phyloP scores from a whole-genome alignment of 2,113 vertebrate genomes.

The Phaetusa simplex region DNA sequence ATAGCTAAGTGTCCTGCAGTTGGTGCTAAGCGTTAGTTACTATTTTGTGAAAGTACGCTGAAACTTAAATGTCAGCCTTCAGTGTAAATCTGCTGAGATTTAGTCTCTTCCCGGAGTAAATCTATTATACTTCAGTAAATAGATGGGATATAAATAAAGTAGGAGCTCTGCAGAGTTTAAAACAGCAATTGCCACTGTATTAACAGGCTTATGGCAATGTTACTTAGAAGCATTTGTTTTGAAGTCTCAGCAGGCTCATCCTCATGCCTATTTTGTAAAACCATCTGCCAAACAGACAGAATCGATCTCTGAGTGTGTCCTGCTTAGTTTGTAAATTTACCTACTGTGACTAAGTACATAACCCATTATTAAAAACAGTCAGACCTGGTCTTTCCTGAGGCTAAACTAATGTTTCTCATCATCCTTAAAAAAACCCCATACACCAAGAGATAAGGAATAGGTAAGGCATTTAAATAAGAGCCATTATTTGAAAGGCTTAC shows the following conservation, averaged over 20 bases:
- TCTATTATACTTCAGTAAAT: slow-evolving; percentile 23
- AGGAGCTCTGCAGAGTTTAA: slow-evolving; percentile 17
- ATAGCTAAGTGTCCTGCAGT: not conserved
- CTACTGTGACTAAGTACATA: slow-evolving; percentile 55
- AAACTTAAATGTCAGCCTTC: not conserved
- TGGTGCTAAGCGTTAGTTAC: not conserved
- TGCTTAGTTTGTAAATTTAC: slow-evolving; percentile 52
- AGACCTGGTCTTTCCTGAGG: slow-evolving; percentile 49
- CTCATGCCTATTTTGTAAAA: slow-evolving; percentile 22
- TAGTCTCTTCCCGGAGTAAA: slow-evolving; percentile 3
- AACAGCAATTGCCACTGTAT: slow-evolving; percentile 29
- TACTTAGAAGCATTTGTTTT: slow-evolving; percentile 55
- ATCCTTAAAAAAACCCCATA: not conserved
- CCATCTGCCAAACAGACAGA: slow-evolving; percentile 53
- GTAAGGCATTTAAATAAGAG: slow-evolving; percentile 23
- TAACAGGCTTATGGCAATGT: slow-evolving; percentile 40
- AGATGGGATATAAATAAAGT: slow-evolving; percentile 36
- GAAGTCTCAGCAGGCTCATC: slow-evolving; percentile 39
- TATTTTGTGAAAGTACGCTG: not conserved
- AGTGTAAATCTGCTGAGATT: not conserved
- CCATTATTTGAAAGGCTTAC: not conserved
- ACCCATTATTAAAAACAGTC: slow-evolving; percentile 64
- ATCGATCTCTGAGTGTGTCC: slow-evolving; percentile 21
- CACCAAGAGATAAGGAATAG: not conserved
- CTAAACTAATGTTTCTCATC: slow-evolving; percentile 42